Conservation (phyloP, 1,140 invertebrate genomes). For the Homalodisca vitripennis region DNA sequence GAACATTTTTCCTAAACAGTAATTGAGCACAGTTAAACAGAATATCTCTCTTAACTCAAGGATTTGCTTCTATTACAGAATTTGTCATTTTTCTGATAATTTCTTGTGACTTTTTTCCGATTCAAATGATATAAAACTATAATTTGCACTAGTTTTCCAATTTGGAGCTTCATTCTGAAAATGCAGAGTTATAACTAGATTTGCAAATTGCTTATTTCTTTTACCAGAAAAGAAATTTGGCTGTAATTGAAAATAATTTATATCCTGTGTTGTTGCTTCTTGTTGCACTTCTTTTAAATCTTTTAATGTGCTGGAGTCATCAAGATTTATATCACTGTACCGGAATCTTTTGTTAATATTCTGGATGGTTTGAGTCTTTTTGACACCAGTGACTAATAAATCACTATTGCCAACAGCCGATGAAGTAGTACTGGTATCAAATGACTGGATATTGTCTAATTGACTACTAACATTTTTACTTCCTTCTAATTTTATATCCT, state of each 20-base stretch:
- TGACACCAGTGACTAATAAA: no score
- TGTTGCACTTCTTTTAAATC: no score
- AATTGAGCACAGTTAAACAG: background rate
- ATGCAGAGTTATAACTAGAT: background rate
- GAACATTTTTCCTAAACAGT: background rate
- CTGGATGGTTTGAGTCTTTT: no score
- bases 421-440: no score
- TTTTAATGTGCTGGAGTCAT: background rate
- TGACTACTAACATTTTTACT: background rate
- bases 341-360: no score
- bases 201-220: background rate
- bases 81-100: background rate
- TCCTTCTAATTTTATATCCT: background rate
- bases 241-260: background rate
- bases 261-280: background rate
- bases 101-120: background rate
- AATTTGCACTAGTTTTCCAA: constrained; percentile 5
- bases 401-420: no score
- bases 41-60: no score
- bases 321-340: constrained; percentile 14
- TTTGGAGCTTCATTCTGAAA: background rate
- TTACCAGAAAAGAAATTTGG: background rate
- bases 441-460: background rate
- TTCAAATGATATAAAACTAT: constrained; percentile 14
- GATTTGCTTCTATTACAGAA: background rate